Percentiles rank a stretch among this genome's conserved stretches.
These are phyloP conservation scores for Tyria jacobaeae DNA, from an alignment of 2,888 invertebrate species.

Conservation along the genomic window DNA sequence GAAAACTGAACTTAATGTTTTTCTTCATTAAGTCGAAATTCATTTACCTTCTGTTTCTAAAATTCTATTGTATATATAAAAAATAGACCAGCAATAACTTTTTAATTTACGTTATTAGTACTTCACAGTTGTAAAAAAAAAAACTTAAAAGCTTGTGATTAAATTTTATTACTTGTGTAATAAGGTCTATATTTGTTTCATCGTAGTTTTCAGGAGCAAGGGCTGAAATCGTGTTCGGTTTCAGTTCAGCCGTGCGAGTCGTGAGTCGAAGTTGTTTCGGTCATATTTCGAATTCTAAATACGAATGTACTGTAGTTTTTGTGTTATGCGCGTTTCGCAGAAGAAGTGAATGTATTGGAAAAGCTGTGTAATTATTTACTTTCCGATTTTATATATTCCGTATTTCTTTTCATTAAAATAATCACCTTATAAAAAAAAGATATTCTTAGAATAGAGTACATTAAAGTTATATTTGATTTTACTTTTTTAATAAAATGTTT, in stretches of 20 bases:
- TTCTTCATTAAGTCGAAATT: not conserved
- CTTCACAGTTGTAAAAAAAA: slow-evolving; percentile 14
- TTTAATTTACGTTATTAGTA: slow-evolving; percentile 4
- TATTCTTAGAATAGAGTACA: too few species aligned
- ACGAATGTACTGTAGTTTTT: slow-evolving; percentile 26
- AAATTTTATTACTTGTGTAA: fast-evolving
- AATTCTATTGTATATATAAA: too few species aligned
- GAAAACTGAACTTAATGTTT: not conserved
- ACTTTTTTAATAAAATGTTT: not conserved
- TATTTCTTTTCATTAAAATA: not conserved
- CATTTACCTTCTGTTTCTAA: not conserved
- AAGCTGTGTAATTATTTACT: not conserved
- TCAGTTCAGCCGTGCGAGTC: slow-evolving; percentile 52
- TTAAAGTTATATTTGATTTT: not conserved
- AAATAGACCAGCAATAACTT: too few species aligned
- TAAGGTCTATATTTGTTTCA: slow-evolving; percentile 21
- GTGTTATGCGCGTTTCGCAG: slow-evolving; percentile 13
- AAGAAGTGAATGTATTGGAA: not conserved
- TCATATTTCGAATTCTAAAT: slow-evolving; percentile 31
- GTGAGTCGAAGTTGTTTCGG: slow-evolving; percentile 49
- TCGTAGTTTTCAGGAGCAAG: slow-evolving; percentile 8
- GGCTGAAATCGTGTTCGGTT: slow-evolving; percentile 32
- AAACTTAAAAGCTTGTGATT: not conserved
- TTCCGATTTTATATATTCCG: not conserved
- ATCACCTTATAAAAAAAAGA: not conserved